Evolutionary conservation across 2,888 invertebrate species (phyloP), one percentile per base, ranked within the genome.

Genomic region (Enchytraeus crypticus): DNA sequence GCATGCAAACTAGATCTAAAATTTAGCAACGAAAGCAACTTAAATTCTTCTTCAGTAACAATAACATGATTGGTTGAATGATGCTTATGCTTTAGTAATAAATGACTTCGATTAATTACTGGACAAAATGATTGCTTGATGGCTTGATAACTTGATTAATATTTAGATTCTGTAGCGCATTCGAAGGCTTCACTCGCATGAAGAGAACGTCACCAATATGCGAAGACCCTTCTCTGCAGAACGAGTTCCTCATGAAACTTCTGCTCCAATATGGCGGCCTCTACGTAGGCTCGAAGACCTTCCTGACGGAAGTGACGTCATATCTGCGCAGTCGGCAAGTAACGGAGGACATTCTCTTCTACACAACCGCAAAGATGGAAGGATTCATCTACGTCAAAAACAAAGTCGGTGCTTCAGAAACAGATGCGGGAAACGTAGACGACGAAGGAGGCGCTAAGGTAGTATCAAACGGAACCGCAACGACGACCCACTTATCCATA

Each of bases 221-320:
- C 14, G 14, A n/a, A 14, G 53, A 51, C 53, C 29, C n/a, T 2
- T 30, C 23, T 5, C 18, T 14, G 30, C 30, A 32, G 53, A 21
- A 51, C 3, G 53, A 51, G 27, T 51, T 51, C 53, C 18, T 51
- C 32, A 51, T 51, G 53, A 51, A 51, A 23, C 32, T 51, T 18
- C 2, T 51, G 53, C n/a, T 51, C 26, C 3, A n/a, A 8, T 51
- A 32, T 8, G 53, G 53, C 8, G 53, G 53, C 14, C 53, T 51
- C 29, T 51, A 51, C 32, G 32, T 51, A 2, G 53, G 53, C 21
- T 21, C 26, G 11, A n/a, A 21, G 53, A 51, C 53, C 53, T 51
- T 51, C 53, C n/a, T 51, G 53, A 51, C 53, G 29, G 53, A 51
- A n/a, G n/a, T 51, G 29, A 33, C 53, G 30, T 2, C 29, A 30